Conservation (phyloP, 2,888 invertebrate genomes). For the Nomada ruficornis region DNA sequence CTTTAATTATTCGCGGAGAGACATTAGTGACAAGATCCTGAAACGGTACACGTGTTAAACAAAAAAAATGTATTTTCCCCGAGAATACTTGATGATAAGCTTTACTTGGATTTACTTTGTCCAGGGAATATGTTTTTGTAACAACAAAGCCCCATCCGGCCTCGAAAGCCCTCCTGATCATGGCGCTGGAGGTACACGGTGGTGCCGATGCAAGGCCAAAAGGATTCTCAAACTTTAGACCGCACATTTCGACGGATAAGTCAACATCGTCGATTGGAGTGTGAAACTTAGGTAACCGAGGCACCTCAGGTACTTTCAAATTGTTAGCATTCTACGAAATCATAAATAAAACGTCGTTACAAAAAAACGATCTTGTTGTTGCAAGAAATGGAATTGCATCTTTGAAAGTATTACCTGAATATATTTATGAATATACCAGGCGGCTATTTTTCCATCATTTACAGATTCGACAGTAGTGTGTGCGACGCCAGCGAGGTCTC, state of each 20-base stretch:
- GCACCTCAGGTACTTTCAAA: conserved; percentile 87
- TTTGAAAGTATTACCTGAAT: conserved; percentile 88
- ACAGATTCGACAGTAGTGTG: conserved; percentile 99
- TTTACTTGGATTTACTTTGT: conserved; percentile 90
- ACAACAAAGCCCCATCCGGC: conserved; percentile 99
- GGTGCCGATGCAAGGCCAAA: conserved; percentile 99
- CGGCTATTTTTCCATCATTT: conserved; percentile 99
- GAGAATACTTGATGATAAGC: not conserved
- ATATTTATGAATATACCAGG: conserved; percentile 97
- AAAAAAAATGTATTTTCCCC: too few species aligned
- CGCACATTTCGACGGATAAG: conserved; percentile 96
- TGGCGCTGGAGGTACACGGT: conserved; percentile 96
- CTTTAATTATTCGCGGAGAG: conserved; percentile 97
- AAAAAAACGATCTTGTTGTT: not conserved
- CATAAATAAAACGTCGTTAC: not conserved
- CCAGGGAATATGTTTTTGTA: conserved; percentile 97
- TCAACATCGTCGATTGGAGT: conserved; percentile 97
- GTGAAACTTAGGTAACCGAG: conserved; percentile 95
- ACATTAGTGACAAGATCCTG: conserved; percentile 98
- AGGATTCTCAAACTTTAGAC: conserved; percentile 97
- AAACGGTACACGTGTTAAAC: not conserved
- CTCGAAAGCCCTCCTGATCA: conserved; percentile 97
- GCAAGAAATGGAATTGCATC: not conserved
- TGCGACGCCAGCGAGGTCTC: conserved; percentile 96
- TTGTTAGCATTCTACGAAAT: conserved; percentile 81